Conservation (phyloP, 2,888 invertebrate genomes). For the Philhelius pedissequus region DNA sequence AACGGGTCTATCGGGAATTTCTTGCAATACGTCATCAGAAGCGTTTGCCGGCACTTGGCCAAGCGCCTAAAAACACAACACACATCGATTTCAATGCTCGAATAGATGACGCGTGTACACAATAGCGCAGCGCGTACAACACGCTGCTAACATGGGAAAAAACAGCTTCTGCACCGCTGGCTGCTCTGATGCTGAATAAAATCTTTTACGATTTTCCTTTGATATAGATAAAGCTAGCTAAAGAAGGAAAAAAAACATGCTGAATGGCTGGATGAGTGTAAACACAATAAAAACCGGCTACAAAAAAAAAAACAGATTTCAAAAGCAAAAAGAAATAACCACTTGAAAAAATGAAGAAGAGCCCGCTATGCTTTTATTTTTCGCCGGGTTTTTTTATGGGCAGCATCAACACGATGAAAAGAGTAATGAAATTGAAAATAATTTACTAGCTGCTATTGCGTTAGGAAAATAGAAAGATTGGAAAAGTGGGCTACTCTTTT, state of each 20-base stretch:
- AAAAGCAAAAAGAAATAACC: slow-evolving; percentile 20
- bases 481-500: not conserved
- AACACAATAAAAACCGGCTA: slow-evolving; percentile 41
- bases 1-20: slow-evolving; percentile 42
- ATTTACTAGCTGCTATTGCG: not conserved
- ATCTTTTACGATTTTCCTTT: slow-evolving; percentile 33
- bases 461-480: not conserved
- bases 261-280: slow-evolving; percentile 23
- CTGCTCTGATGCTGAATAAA: not conserved
- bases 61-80: slow-evolving; percentile 49
- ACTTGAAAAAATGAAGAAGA: slow-evolving; percentile 23
- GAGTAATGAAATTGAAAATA: slow-evolving; percentile 43
- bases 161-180: not conserved
- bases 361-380: not conserved
- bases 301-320: not conserved
- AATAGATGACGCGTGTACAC: slow-evolving; percentile 26
- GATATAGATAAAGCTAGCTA: slow-evolving; percentile 9
- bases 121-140: too few species aligned
- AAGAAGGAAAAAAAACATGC: not conserved
- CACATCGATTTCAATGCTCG: not conserved
- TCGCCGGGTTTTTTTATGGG: slow-evolving; percentile 19
- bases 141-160: slow-evolving; percentile 10
- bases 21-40: slow-evolving; percentile 50
- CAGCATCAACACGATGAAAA: slow-evolving; percentile 47
- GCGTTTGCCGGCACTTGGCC: slow-evolving; percentile 31